A percentile compares a stretch with the other conserved stretches of the same genome.
phyloP scores from a whole-genome alignment of 2,113 vertebrate species.

The Chaetorhynchus papuensis region DNA sequence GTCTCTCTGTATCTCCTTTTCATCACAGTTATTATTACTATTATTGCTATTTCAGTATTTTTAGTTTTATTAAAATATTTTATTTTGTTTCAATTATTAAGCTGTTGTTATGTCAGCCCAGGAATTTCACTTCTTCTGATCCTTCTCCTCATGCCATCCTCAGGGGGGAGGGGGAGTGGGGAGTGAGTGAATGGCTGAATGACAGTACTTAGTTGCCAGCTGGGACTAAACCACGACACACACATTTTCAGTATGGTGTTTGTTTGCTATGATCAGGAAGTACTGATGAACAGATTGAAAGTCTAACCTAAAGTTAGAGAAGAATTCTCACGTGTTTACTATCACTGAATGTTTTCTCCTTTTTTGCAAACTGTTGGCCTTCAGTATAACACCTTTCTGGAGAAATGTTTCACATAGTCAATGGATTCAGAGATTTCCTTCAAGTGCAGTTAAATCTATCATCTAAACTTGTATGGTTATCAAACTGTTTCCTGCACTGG shows the following conservation, averaged over 20 bases:
- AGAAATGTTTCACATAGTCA: neutral
- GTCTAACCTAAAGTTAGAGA: neutral
- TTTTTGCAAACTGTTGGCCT: neutral
- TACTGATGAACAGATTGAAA: neutral
- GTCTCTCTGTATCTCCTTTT: neutral
- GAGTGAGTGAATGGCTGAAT: neutral
- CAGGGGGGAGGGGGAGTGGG: accelerated
- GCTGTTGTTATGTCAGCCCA: neutral
- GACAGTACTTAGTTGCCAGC: neutral
- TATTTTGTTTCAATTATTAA: neutral
- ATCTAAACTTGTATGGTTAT: neutral
- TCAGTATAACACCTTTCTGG: neutral
- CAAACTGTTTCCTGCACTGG: neutral
- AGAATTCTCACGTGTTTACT: neutral
- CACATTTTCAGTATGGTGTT: neutral
- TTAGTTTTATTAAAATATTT: neutral
- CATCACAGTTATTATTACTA: neutral
- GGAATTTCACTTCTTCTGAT: neutral
- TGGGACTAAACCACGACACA: neutral
- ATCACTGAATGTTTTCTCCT: neutral
- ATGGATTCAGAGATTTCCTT: neutral
- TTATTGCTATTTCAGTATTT: neutral
- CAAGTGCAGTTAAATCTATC: neutral
- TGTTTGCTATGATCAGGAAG: neutral
- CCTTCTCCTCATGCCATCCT: neutral